Conservation (phyloP, 2,797 vertebrate species). For the Pangasius djambal region DNA sequence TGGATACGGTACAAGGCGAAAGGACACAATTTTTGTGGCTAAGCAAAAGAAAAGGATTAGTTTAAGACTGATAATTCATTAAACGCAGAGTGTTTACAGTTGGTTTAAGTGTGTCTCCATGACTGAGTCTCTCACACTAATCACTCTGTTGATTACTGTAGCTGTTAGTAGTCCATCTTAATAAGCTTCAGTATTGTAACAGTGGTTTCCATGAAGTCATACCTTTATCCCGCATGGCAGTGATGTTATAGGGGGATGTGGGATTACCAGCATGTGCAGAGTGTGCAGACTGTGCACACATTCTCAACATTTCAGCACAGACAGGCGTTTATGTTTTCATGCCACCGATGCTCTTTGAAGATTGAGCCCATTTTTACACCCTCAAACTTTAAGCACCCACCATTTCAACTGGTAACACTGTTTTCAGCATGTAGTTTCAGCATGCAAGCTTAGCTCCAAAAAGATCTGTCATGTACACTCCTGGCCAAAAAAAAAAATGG, state of each 20-base stretch:
- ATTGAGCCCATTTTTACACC: conserved; percentile 10
- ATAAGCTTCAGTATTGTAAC: background rate
- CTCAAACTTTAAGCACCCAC: conserved; percentile 7
- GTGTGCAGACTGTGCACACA: conserved; percentile 2
- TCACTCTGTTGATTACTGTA: background rate
- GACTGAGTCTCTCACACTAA: background rate
- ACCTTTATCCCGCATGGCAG: background rate
- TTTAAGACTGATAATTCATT: background rate
- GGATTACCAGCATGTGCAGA: background rate
- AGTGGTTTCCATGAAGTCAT: conserved; percentile 44
- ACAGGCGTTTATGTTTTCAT: conserved; percentile 42
- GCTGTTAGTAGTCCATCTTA: background rate
- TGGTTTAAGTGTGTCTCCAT: background rate
- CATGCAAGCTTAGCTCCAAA: background rate
- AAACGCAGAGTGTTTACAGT: background rate
- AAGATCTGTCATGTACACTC: background rate
- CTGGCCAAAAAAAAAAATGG: no score
- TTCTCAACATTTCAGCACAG: conserved; percentile 8
- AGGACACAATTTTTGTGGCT: background rate
- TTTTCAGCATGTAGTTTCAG: conserved; percentile 2
- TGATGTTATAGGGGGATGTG: background rate
- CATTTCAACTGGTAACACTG: background rate
- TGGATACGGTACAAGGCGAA: background rate
- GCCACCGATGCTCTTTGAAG: conserved; percentile 33
- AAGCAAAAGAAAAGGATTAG: background rate